phyloP scores from a whole-genome alignment of 2,888 invertebrate species.

The Troides helena region DNA sequence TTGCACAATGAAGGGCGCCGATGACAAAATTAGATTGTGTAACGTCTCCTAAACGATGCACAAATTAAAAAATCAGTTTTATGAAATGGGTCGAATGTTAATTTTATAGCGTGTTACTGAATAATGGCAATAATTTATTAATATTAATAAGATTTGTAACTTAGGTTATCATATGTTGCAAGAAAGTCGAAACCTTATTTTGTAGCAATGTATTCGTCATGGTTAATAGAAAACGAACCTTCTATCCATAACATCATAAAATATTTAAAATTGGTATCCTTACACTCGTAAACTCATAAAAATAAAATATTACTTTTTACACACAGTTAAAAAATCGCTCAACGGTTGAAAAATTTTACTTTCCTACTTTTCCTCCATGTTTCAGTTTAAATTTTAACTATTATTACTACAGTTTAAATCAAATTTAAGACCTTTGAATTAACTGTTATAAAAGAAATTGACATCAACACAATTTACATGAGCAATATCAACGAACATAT shows the following conservation, averaged over 20 bases:
- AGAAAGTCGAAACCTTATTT: slow-evolving; percentile 6
- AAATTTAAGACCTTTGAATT: background rate
- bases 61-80: slow-evolving; percentile 35
- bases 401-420: background rate
- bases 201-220: background rate
- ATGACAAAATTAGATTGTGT: slow-evolving; percentile 39
- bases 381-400: background rate
- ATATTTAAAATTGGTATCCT: background rate
- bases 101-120: slow-evolving; percentile 38
- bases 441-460: background rate
- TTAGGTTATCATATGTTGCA: slow-evolving; percentile 1
- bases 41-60: slow-evolving; percentile 31
- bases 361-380: too few species aligned
- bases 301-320: too few species aligned
- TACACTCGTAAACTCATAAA: too few species aligned
- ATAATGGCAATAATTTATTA: slow-evolving; percentile 14
- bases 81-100: slow-evolving; percentile 40
- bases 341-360: too few species aligned
- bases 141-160: slow-evolving; percentile 24
- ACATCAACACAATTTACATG: background rate
- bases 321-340: too few species aligned
- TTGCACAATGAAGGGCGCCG: slow-evolving; percentile 47
- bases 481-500: background rate
- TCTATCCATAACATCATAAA: background rate
- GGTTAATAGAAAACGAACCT: background rate